Conservation (phyloP, 1,140 invertebrate genomes). For the Temnothorax curvispinosus region DNA sequence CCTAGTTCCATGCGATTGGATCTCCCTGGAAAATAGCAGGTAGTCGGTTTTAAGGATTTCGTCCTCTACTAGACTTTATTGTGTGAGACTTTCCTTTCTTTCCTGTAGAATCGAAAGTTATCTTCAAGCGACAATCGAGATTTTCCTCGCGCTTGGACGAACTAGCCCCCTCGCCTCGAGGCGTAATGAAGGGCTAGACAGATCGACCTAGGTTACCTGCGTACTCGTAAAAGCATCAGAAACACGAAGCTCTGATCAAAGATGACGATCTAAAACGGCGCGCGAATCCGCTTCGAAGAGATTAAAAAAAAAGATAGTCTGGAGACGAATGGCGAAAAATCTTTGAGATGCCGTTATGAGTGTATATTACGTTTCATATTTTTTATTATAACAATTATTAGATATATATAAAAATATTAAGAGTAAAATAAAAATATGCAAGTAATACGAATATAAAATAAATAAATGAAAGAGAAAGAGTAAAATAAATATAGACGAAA, state of each 20-base stretch:
- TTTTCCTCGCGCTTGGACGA: slow-evolving; percentile 51
- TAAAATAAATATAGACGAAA: not conserved
- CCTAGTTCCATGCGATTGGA: slow-evolving; percentile 9
- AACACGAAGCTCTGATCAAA: slow-evolving; percentile 23
- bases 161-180: slow-evolving; percentile 24
- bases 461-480: not conserved
- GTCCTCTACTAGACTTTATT: not conserved
- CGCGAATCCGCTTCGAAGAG: not conserved
- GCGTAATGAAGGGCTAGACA: not conserved
- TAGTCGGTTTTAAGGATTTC: slow-evolving; percentile 64
- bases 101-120: slow-evolving; percentile 26
- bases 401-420: not conserved
- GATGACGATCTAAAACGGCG: not conserved
- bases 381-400: not conserved
- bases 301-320: not conserved
- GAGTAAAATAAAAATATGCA: not conserved
- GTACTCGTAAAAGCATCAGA: slow-evolving; percentile 2
- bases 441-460: not conserved
- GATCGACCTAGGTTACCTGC: not conserved
- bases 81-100: not conserved
- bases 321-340: not conserved
- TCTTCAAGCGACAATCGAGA: not conserved
- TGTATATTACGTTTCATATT: not conserved
- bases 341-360: not conserved
- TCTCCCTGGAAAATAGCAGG: slow-evolving; percentile 76